A percentile compares a stretch with the other conserved stretches of the same genome.
phyloP scores from a whole-genome alignment of 2,888 invertebrate species.

The Polymixis lichenea region DNA sequence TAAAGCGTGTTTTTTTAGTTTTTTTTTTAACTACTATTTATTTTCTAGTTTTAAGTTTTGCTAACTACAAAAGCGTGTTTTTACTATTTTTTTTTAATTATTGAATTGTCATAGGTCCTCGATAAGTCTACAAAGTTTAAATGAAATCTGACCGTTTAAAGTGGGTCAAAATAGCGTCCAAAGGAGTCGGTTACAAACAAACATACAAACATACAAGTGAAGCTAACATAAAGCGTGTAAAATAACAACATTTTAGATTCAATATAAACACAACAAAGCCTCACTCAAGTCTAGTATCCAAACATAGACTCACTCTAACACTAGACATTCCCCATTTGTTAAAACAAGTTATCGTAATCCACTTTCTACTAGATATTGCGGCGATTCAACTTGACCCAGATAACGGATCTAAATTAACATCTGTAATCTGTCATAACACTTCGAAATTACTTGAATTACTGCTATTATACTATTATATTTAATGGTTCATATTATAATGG shows the following conservation, averaged over 20 bases:
- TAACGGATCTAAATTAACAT: conserved; percentile 63
- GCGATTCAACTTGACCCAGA: conserved; percentile 68
- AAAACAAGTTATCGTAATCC: conserved; percentile 65
- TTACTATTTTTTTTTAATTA: too few species aligned
- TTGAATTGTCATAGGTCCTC: too few species aligned
- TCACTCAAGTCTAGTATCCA: conserved; percentile 23
- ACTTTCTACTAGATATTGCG: conserved; percentile 67
- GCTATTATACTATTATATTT: conserved; percentile 49
- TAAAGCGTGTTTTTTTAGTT: too few species aligned
- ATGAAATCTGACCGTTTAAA: too few species aligned
- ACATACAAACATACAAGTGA: too few species aligned
- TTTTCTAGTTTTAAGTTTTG: too few species aligned
- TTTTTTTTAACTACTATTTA: too few species aligned
- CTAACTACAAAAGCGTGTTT: too few species aligned
- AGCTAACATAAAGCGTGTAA: too few species aligned
- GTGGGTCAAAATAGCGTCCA: too few species aligned
- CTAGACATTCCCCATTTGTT: conserved; percentile 51
- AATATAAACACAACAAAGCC: background rate
- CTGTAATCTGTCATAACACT: conserved; percentile 60
- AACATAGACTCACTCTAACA: conserved; percentile 15
- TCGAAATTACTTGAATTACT: conserved; percentile 48
- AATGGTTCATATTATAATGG: conserved; percentile 46
- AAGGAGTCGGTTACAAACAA: too few species aligned
- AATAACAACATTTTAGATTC: background rate
- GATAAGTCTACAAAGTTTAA: too few species aligned